Conservation (phyloP, 2,888 invertebrate genomes). For the Volucella zonaria region DNA sequence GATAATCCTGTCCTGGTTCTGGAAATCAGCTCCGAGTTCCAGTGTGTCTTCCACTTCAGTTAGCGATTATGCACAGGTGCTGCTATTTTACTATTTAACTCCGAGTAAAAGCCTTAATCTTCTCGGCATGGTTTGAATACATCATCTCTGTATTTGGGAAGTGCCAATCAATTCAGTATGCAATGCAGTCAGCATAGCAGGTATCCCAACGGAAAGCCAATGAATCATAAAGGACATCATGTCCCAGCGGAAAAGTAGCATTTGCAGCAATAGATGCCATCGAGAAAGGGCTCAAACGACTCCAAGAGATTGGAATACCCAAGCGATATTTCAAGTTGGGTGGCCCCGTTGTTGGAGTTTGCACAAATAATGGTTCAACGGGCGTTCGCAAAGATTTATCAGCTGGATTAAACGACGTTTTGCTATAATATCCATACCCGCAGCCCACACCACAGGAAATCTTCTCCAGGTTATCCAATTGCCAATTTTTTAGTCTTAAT, state of each 20-base stretch:
- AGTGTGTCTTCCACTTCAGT: conserved; percentile 20
- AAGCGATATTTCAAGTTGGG: conserved; percentile 70
- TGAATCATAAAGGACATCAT: conserved; percentile 56
- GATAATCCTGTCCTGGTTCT: too few species aligned
- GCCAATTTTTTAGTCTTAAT: conserved; percentile 45
- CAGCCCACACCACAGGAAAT: conserved; percentile 72
- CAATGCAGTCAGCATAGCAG: background rate
- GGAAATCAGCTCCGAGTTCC: conserved; percentile 35
- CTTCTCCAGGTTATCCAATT: conserved; percentile 47
- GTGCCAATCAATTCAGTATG: conserved; percentile 42
- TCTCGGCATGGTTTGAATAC: conserved; percentile 44
- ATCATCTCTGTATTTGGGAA: conserved; percentile 59
- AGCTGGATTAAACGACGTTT: conserved; percentile 55
- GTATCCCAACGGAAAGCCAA: too few species aligned
- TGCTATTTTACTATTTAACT: conserved; percentile 46
- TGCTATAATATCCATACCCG: conserved; percentile 69
- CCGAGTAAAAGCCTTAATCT: conserved; percentile 52
- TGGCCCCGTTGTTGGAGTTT: conserved; percentile 70
- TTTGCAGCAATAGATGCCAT: conserved; percentile 64
- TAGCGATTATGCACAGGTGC: conserved; percentile 4
- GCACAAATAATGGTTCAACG: conserved; percentile 54
- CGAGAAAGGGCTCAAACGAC: conserved; percentile 62
- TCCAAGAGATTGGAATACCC: conserved; percentile 62
- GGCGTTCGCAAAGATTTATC: conserved; percentile 73
- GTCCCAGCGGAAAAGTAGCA: conserved; percentile 70